Percentiles rank a stretch among this genome's conserved stretches.
These are phyloP conservation scores for Aselliscus stoliczkanus DNA, from an alignment of 2,797 vertebrate species.

Conservation along the genomic window DNA sequence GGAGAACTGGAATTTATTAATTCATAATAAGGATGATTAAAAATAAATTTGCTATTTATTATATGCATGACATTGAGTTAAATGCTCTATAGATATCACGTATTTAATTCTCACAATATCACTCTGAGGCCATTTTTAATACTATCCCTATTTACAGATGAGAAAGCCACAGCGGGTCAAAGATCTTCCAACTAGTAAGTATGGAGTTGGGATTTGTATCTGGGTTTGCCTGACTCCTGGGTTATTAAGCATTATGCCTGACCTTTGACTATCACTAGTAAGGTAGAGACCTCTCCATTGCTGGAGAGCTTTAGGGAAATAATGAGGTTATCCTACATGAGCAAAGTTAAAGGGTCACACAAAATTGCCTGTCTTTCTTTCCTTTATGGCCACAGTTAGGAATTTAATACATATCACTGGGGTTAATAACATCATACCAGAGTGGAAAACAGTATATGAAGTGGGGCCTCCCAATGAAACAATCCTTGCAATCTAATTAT, in stretches of 20 bases:
- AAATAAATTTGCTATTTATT: background rate
- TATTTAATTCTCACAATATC: background rate
- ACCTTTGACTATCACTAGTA: background rate
- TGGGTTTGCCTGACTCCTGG: background rate
- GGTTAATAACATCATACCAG: background rate
- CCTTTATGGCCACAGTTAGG: background rate
- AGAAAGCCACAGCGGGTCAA: background rate
- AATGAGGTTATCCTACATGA: background rate
- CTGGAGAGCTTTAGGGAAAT: background rate
- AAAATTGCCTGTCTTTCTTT: background rate
- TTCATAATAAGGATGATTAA: background rate
- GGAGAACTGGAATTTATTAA: background rate
- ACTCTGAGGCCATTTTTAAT: background rate
- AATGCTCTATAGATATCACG: background rate
- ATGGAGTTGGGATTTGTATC: background rate
- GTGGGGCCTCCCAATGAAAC: background rate
- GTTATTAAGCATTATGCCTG: background rate
- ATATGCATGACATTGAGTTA: background rate
- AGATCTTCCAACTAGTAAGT: background rate
- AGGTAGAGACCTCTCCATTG: background rate
- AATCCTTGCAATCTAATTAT: background rate
- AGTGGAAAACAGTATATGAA: background rate
- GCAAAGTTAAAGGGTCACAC: background rate
- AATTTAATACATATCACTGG: background rate
- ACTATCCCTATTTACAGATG: background rate